Percentiles rank a stretch among this genome's conserved stretches.
Conservation (phyloP, 1,140 invertebrate genomes). For the Archivesica marissinica region DNA sequence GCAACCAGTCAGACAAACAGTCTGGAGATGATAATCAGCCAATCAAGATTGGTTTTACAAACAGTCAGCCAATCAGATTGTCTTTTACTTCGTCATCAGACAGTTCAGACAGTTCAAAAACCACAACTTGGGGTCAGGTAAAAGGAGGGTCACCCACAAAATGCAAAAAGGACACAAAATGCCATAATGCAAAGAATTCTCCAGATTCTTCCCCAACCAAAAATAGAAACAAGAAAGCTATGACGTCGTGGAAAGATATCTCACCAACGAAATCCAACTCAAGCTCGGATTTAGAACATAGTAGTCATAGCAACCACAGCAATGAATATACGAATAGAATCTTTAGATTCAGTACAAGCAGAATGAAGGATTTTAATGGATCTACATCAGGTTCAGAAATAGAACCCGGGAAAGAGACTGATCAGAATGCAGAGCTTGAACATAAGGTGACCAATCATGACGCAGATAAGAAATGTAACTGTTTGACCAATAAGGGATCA, state of each 20-base stretch:
- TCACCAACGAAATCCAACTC: conserved; percentile 67
- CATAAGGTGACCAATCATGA: conserved; percentile 22
- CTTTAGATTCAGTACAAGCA: conserved; percentile 71
- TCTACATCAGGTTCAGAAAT: conserved; percentile 59
- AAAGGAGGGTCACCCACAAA: conserved; percentile 49
- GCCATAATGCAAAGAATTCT: not conserved
- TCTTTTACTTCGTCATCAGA: conserved; percentile 54
- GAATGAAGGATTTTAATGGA: conserved; percentile 66
- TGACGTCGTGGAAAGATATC: conserved; percentile 72
- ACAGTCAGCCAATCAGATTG: conserved; percentile 57
- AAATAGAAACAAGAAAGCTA: conserved; percentile 41
- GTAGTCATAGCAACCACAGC: conserved; percentile 36
- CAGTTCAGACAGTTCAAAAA: conserved; percentile 51
- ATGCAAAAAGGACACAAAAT: not conserved
- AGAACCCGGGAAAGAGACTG: conserved; percentile 48
- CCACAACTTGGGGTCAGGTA: conserved; percentile 55
- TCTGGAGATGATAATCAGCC: conserved; percentile 32
- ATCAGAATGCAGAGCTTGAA: conserved; percentile 22
- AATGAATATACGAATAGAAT: conserved; percentile 61
- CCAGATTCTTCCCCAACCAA: conserved; percentile 33
- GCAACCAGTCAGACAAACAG: conserved; percentile 26
- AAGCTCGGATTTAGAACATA: conserved; percentile 53
- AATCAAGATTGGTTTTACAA: conserved; percentile 35
- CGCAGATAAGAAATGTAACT: conserved; percentile 23
- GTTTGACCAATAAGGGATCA: conserved; percentile 23